These are phyloP conservation scores for Zhengitettix transpicula DNA, from an alignment of 2,888 invertebrate species.

Conservation along the genomic window DNA sequence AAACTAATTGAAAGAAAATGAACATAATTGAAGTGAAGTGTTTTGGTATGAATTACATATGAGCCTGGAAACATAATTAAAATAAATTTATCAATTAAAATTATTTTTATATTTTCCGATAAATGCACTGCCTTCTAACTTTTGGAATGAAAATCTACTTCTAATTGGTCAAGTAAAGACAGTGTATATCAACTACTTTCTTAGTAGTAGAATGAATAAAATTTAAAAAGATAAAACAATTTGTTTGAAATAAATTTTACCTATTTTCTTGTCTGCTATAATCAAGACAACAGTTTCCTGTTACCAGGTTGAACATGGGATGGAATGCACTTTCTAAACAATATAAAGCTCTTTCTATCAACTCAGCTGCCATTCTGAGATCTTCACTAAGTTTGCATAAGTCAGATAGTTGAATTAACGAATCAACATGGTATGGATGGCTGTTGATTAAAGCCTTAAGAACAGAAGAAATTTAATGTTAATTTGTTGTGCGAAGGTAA, in stretches of 20 bases:
- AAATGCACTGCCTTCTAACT: too few species aligned
- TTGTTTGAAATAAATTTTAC: slow-evolving; percentile 20
- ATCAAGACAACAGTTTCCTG: slow-evolving; percentile 56
- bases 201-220: background rate
- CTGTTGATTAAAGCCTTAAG: slow-evolving; percentile 45
- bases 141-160: too few species aligned
- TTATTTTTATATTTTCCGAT: too few species aligned
- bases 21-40: too few species aligned
- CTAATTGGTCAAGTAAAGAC: too few species aligned
- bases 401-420: slow-evolving; percentile 64
- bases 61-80: too few species aligned
- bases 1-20: too few species aligned
- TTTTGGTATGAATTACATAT: too few species aligned
- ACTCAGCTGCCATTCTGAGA: slow-evolving; percentile 56
- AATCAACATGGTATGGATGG: slow-evolving; percentile 66
- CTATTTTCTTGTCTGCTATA: slow-evolving; percentile 69
- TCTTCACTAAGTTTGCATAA: slow-evolving; percentile 65
- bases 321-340: slow-evolving; percentile 64
- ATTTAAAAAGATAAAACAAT: background rate
- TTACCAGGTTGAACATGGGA: slow-evolving; percentile 58
- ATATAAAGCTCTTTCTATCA: slow-evolving; percentile 62
- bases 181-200: too few species aligned
- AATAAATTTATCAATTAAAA: too few species aligned
- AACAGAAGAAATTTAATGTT: too few species aligned
- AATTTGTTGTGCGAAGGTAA: too few species aligned